Conservation (phyloP, 1,140 invertebrate genomes). For the Zaprionus vittiger region DNA sequence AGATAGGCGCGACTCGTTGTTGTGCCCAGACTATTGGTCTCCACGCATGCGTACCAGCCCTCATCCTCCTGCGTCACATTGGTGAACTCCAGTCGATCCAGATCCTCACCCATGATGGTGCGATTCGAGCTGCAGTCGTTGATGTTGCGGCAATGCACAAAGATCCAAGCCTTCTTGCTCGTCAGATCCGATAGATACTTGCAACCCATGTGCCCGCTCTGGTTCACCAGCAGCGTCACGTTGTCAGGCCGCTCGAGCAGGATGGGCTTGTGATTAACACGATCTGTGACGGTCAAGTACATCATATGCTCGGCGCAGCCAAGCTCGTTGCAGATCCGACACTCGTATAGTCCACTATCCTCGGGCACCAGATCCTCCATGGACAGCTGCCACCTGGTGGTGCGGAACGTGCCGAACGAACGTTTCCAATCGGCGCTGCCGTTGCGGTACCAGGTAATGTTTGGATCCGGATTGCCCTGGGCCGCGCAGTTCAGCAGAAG, state of each 20-base stretch:
- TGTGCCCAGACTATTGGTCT: conserved; percentile 92
- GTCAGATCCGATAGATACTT: conserved; percentile 75
- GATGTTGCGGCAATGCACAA: conserved; percentile 53
- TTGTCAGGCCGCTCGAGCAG: conserved; percentile 58
- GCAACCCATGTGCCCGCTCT: conserved; percentile 70
- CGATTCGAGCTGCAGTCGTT: conserved; percentile 54
- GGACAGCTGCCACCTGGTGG: conserved; percentile 88
- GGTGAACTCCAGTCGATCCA: conserved; percentile 89
- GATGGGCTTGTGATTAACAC: conserved; percentile 80
- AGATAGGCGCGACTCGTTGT: conserved; percentile 93
- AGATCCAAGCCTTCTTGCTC: conserved; percentile 71
- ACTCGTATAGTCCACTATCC: conserved; percentile 94
- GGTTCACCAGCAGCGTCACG: conserved; percentile 65
- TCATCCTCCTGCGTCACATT: conserved; percentile 95
- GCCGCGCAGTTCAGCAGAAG: conserved; percentile 88
- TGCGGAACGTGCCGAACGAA: conserved; percentile 80
- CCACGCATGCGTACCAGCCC: conserved; percentile 97
- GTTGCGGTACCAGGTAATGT: conserved; percentile 92
- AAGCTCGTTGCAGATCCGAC: conserved; percentile 91
- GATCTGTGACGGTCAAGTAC: conserved; percentile 81
- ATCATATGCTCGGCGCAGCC: conserved; percentile 92
- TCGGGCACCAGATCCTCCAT: conserved; percentile 90
- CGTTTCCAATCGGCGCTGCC: conserved; percentile 87
- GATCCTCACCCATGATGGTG: conserved; percentile 44
- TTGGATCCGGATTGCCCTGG: conserved; percentile 90